These are phyloP conservation scores for Xanthia icteritia DNA, from an alignment of 2,888 invertebrate species.

Conservation along the genomic window DNA sequence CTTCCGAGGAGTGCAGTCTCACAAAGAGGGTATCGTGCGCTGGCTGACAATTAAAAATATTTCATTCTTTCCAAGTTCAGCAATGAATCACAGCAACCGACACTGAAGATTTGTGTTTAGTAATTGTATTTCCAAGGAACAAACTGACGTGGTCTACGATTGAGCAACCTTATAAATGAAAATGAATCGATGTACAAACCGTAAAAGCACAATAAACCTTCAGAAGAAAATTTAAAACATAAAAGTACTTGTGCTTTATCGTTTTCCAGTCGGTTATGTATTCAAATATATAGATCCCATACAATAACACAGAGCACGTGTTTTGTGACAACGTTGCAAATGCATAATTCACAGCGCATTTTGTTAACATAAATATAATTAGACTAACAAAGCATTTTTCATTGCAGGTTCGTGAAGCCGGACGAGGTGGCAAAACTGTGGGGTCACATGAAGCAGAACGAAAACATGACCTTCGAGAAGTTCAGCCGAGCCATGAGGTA, in stretches of 20 bases:
- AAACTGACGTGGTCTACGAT: slow-evolving; percentile 31
- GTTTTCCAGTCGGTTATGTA: slow-evolving; percentile 43
- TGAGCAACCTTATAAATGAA: slow-evolving; percentile 48
- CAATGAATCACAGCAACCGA: slow-evolving; percentile 50
- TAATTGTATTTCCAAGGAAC: slow-evolving; percentile 58
- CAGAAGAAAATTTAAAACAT: slow-evolving; percentile 55
- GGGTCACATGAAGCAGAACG: slow-evolving; percentile 96
- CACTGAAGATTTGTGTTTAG: slow-evolving; percentile 42
- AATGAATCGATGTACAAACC: slow-evolving; percentile 39
- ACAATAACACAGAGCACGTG: slow-evolving; percentile 62
- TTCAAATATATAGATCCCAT: slow-evolving; percentile 50
- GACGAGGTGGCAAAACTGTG: slow-evolving; percentile 96
- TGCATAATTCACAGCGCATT: slow-evolving; percentile 54
- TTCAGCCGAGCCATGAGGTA: slow-evolving; percentile 97
- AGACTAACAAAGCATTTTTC: slow-evolving; percentile 58
- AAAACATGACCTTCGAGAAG: slow-evolving; percentile 98
- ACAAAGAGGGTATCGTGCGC: slow-evolving; percentile 31
- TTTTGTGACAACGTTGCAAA: slow-evolving; percentile 54
- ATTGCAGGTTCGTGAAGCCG: slow-evolving; percentile 94
- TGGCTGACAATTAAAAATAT: slow-evolving; percentile 38
- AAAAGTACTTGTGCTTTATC: slow-evolving; percentile 47
- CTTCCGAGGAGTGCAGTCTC: slow-evolving; percentile 47
- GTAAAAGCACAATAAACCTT: slow-evolving; percentile 62
- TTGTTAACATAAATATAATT: slow-evolving; percentile 50
- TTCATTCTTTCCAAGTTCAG: slow-evolving; percentile 33